These are phyloP conservation scores for Pelecanus crispus DNA, from an alignment of 2,113 vertebrate genomes.

Conservation along the genomic window DNA sequence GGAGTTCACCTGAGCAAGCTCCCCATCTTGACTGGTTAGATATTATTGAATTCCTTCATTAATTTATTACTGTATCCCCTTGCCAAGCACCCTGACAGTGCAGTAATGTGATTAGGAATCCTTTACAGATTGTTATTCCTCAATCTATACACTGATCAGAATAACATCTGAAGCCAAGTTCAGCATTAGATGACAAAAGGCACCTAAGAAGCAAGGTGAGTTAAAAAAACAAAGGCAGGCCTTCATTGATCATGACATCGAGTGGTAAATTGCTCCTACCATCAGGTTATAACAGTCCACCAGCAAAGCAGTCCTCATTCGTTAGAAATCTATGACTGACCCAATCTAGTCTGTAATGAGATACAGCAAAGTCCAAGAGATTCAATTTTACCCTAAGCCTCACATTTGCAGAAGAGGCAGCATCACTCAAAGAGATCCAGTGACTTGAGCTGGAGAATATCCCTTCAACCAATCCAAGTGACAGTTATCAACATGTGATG, in stretches of 20 bases:
- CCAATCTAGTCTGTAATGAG: neutral
- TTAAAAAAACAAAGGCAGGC: neutral
- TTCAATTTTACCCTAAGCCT: neutral
- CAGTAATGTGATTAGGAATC: neutral
- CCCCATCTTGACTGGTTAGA: neutral
- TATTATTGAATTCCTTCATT: neutral
- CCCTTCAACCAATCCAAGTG: neutral
- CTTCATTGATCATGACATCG: neutral
- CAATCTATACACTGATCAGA: neutral
- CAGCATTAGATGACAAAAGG: neutral
- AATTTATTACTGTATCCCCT: neutral
- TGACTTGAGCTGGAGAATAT: neutral
- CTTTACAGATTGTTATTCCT: neutral
- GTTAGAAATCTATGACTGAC: neutral
- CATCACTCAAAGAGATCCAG: neutral
- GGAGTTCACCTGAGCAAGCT: neutral
- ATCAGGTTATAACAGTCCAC: neutral
- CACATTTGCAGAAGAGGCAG: neutral
- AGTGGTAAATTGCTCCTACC: neutral
- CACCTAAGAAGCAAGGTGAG: neutral
- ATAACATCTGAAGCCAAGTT: neutral
- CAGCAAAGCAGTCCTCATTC: neutral
- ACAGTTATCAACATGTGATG: neutral
- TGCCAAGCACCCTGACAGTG: neutral
- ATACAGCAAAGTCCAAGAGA: neutral